These are phyloP conservation scores for Heliconius hewitsoni DNA, from an alignment of 1,140 invertebrate species.

Conservation along the genomic window DNA sequence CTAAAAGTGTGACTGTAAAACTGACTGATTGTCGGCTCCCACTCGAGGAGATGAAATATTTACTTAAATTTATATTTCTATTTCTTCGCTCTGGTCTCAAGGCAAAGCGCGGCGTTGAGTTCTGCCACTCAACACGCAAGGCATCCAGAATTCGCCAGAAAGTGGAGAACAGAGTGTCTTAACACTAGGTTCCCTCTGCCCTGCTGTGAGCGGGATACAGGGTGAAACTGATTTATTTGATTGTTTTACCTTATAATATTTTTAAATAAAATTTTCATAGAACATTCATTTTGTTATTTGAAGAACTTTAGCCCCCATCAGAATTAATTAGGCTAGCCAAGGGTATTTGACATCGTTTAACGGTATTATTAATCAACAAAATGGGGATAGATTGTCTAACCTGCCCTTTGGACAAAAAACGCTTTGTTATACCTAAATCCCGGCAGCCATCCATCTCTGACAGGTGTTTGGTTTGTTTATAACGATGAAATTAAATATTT, in stretches of 20 bases:
- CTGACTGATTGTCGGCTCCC: no score
- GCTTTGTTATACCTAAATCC: not conserved
- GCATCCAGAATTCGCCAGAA: no score
- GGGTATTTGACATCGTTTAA: not conserved
- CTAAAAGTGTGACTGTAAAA: no score
- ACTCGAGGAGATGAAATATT: no score
- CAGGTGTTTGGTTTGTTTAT: not conserved
- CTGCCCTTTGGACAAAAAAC: not conserved
- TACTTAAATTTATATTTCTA: no score
- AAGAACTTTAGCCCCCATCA: not conserved
- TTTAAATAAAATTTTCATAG: not conserved
- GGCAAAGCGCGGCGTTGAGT: no score
- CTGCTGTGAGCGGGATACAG: no score
- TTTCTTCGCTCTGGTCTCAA: no score
- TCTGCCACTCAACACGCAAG: no score
- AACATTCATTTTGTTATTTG: not conserved
- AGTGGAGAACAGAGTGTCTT: no score
- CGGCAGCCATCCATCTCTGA: not conserved
- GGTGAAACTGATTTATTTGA: no score
- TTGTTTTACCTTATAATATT: no score
- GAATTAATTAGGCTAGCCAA: not conserved
- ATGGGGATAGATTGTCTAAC: not conserved
- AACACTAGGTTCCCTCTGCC: not conserved
- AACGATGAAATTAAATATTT: not conserved
- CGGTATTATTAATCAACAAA: not conserved